Conservation (phyloP, 35 echinoderm and acorn worm genomes). For the Diadema setosum region DNA sequence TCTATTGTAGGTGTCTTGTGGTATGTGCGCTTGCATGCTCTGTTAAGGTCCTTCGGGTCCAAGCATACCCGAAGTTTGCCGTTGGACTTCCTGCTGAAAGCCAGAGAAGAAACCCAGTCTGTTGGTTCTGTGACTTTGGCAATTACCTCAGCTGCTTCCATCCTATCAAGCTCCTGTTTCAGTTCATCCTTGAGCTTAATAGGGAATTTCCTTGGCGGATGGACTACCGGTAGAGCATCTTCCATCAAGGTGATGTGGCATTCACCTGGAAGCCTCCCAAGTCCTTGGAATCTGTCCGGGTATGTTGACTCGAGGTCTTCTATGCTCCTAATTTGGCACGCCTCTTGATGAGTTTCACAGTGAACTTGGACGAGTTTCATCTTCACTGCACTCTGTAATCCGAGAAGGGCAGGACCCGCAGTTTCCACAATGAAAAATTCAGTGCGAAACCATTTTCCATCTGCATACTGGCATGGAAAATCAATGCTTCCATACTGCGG, state of each 20-base stretch:
- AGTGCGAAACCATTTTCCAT: background rate
- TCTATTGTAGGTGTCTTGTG: constrained; percentile 40
- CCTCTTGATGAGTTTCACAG: constrained; percentile 2
- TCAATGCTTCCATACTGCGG: background rate
- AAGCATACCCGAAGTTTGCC: too few relatives aligned
- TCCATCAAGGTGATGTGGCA: background rate
- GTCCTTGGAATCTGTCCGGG: background rate
- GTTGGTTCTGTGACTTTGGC: constrained; percentile 48
- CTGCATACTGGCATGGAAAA: background rate
- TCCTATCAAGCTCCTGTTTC: constrained; percentile 42
- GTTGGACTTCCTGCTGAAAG: too few relatives aligned
- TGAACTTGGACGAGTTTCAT: constrained; percentile 12
- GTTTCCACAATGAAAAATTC: background rate
- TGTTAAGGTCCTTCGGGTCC: too few relatives aligned
- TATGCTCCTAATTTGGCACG: background rate
- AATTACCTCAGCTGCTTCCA: constrained; percentile 53
- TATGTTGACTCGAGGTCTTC: background rate
- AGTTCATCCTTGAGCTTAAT: constrained; percentile 60
- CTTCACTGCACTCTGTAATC: background rate
- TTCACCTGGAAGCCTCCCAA: background rate
- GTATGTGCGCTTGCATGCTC: background rate
- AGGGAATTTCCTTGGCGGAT: constrained; percentile 27
- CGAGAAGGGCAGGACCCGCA: background rate
- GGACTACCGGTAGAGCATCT: too few relatives aligned
- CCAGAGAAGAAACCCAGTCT: too few relatives aligned